Base-by-base conservation (phyloP, 1,140 invertebrate genomes). In the Acromyrmex echinatior region DNA sequence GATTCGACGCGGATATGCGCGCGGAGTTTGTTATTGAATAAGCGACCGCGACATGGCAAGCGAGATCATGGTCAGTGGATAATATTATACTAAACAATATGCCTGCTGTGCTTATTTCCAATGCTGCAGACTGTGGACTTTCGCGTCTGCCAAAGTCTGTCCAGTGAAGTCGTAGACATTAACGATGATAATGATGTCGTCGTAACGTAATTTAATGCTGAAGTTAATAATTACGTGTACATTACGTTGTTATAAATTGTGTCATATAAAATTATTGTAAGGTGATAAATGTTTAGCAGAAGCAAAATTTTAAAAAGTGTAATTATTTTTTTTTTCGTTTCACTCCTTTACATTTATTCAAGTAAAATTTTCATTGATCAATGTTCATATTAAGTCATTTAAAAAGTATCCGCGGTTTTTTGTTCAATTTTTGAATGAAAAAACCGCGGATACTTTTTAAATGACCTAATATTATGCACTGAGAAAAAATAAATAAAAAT, bases 11-110 rank as follows among this genome's bases (percentile, higher is more conserved):
- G 82, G 51, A 86, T 86, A 66, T 79, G 74, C 35, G 73, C 39
- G 51, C 53, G 16, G 82, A 39, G n/a, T 86, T 68, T 66, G 74
- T 86, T 79, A 86, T 86, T 65, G 80, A 84, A 84, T 84, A 84
- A 84, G 56, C 70, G 25, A 25, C 51, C 56, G 79, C 35, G 53
- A n/a, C 39, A 14, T 12, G 16, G 25, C 25, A 18, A 35, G 56
- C 7, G 70, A 10, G 68, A 62, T 31, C 80, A 62, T 84, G 28
- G 65, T 58, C 51, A 16, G 65, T 18, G 56, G 5, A 6, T 49
- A 39, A 6, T 70, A 51, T 70, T 70, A 49, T 51, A n/a, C 12
- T 45, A 14, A 21, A 12, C 21, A 51, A 14, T 45, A 18, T 70
- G 21, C n/a, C 39, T 6, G 66, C 21, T 51, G 45, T 25, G 53